Percentiles rank a stretch among this genome's conserved stretches.
phyloP scores from a whole-genome alignment of 92 coral and sea anemone species.

The Anthopleura xanthogrammica region DNA sequence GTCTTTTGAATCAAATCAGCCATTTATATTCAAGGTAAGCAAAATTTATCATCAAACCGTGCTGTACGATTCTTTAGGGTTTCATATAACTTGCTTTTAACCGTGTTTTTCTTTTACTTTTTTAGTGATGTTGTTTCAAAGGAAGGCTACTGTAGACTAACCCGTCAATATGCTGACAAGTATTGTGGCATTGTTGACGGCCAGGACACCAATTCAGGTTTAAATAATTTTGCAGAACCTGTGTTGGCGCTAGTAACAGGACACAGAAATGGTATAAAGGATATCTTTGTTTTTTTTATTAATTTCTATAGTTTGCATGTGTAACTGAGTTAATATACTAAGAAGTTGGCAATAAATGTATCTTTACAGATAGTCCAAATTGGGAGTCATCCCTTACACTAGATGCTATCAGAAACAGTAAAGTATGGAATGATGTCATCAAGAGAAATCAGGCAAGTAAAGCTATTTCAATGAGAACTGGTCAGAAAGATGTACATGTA shows the following conservation, averaged over 20 bases:
- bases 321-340: no score
- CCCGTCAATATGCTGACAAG: slow-evolving; percentile 45
- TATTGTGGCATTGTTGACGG: slow-evolving; percentile 66
- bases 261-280: slow-evolving; percentile 63
- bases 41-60: not conserved
- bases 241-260: slow-evolving; percentile 63
- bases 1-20: slow-evolving; percentile 61
- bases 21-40: slow-evolving; percentile 55
- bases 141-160: slow-evolving; percentile 41
- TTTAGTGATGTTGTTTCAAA: slow-evolving; percentile 51
- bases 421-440: slow-evolving; percentile 35
- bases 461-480: not conserved
- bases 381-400: slow-evolving; percentile 80
- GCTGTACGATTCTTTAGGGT: not conserved
- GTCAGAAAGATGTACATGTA: no score
- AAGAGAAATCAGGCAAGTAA: not conserved
- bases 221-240: slow-evolving; percentile 82
- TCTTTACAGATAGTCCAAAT: slow-evolving; percentile 68
- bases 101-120: not conserved
- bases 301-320: no score
- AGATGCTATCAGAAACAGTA: slow-evolving; percentile 39
- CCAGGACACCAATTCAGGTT: slow-evolving; percentile 66
- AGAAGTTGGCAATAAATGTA: not conserved
- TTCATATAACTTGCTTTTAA: not conserved
- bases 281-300: no score